A percentile compares a stretch with the other conserved stretches of the same genome.
Conservation (phyloP, 2,797 vertebrate genomes). For the Chromis chromis region DNA sequence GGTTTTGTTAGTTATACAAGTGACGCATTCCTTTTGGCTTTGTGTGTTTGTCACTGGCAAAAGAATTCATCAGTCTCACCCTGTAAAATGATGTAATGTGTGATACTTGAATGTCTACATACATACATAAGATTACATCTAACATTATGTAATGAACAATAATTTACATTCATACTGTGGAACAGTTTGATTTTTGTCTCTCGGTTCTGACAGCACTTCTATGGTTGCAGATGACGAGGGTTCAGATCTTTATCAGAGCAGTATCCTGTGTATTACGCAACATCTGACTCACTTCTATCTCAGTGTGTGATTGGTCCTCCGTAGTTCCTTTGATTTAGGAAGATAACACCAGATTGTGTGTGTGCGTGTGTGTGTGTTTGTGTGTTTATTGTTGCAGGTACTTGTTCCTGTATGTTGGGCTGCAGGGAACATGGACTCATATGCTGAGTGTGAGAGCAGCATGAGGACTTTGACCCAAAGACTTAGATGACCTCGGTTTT, state of each 20-base stretch:
- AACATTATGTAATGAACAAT: background rate
- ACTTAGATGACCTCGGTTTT: conserved; percentile 44
- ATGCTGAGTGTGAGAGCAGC: conserved; percentile 11
- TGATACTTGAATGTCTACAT: background rate
- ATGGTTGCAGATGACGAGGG: background rate
- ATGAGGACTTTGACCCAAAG: conserved; percentile 3
- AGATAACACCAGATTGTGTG: background rate
- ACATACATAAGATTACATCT: too few relatives aligned
- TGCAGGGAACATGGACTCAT: conserved; percentile 8
- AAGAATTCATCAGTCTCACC: background rate
- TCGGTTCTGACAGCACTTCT: background rate
- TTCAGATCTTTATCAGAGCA: background rate
- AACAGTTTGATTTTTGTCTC: background rate
- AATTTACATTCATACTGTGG: background rate
- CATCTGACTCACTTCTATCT: background rate
- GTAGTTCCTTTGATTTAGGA: background rate
- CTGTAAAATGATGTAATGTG: background rate
- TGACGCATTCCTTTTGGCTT: too few relatives aligned
- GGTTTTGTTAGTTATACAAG: background rate
- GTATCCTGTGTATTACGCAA: conserved; percentile 17
- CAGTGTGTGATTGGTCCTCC: background rate
- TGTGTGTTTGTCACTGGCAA: too few relatives aligned
- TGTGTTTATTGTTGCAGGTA: background rate
- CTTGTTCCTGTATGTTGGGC: background rate
- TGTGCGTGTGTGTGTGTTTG: background rate